Evolutionary conservation across 1,140 invertebrate genomes (phyloP), one percentile per base, ranked within the genome.

Genomic region (Pararge aegeria): DNA sequence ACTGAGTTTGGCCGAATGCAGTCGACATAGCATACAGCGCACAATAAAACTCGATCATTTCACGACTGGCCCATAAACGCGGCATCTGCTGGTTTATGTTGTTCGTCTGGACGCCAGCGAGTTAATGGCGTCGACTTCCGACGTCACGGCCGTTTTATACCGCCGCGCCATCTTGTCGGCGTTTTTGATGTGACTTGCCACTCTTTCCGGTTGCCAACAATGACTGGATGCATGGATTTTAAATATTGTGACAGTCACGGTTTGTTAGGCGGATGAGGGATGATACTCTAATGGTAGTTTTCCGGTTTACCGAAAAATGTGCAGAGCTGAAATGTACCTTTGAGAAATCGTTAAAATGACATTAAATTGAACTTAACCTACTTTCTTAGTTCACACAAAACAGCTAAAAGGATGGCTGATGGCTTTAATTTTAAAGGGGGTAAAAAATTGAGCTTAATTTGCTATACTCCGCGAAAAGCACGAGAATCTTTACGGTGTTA

Each of bases 71-170:
- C 61, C 72, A 71, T 74, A 74, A 75, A 75, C 63, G 61, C 52
- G 57, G 56, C 64, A 64, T 68, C 70, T 67, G 62, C 49, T 63
- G 63, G 62, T 77, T 73, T 76, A 73, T 73, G 64, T 61, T 66
- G 61, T 58, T 66, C 61, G 71, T 68, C 66, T 74, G 68, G 70
- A 34, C 68, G 71, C 53, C 48, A 62, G 59, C 54, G 52, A 73
- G 68, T 73, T 74, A 74, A 74, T 74, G 69, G 74, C 58, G 57
- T 61, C 61, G 56, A 70, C 67, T 73, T 77, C 72, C 72, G 66
- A 38, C 53, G 37, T 46, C 34, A 61, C 59, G 49, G 64, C 72
- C 69, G 69, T 72, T 72, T 69, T 63, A 53, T 65, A 29, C 51
- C 30, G 63, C 57, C 51, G 34, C 57, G 61, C 65, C 68, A 68